Base-by-base conservation (phyloP, 2,888 invertebrate species). In the Aphodius granarius region DNA sequence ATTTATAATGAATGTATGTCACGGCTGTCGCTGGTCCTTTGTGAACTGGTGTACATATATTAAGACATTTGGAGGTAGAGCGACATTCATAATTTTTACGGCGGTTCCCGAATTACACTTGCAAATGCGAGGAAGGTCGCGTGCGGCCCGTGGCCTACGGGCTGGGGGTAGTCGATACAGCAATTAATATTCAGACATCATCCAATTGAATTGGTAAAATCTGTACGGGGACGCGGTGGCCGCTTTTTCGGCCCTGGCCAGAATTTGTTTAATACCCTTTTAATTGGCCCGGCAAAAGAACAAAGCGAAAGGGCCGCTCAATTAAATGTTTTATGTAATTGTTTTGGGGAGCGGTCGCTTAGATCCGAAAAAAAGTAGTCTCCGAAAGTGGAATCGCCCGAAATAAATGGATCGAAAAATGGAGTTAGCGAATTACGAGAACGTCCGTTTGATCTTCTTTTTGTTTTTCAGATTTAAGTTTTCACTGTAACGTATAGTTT, bases 51-150 rank as follows among this genome's bases (percentile, higher is more conserved):
- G 22, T 68, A 68, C 68, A 68, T 68, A 68, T 22, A 68, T 68
- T 68, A 68, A 68, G 68, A 68, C 68, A 68, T 68, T 68, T 22
- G 68, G 68, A 43, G 68, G 21, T 21, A 20, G 21, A 20, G 20
- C 68, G 68, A 20, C 68, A 20, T 68, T 68, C 68, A 68, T 68
- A 21, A 68, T 68, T 68, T 68, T 68, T 68, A 68, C 19, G 68
- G 22, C 22, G 6, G 22, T 20, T n/a, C 20, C 20, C 19, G 20
- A n/a, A 68, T 68, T 68, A 68, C 68, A 20, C 20, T 68, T 68
- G 68, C 68, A 68, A 68, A 68, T 68, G 18, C 21, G 19, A n/a
- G n/a, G 20, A 43, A 43, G 68, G 68, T 68, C 68, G 68, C 68
- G 68, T 68, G 68, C 68, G 21, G 68, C 22, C 21, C 21, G n/a